phyloP scores from a whole-genome alignment of 1,140 invertebrate genomes.

The Drosophila lacertosa region DNA sequence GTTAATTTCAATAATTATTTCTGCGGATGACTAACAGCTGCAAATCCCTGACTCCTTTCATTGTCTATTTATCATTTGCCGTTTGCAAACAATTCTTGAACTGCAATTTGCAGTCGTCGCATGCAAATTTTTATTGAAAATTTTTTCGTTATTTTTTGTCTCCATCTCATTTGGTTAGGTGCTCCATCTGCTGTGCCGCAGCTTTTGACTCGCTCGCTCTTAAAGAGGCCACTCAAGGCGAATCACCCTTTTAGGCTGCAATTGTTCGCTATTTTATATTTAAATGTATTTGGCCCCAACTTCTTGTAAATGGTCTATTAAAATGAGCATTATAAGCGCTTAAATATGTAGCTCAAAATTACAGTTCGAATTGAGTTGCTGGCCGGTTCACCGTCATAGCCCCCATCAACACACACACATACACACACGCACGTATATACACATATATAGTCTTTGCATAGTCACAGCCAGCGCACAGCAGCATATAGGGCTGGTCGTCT shows the following conservation, averaged over 20 bases:
- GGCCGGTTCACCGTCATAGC: slow-evolving; percentile 75
- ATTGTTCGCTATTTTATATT: neutral
- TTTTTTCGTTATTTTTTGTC: neutral
- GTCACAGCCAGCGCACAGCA: slow-evolving; percentile 20
- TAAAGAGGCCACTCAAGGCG: neutral
- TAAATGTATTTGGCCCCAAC: neutral
- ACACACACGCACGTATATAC: slow-evolving; percentile 1
- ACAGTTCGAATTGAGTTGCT: slow-evolving; percentile 50
- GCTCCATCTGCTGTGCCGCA: slow-evolving; percentile 13
- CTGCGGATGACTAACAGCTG: slow-evolving; percentile 33
- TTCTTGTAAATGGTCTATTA: slow-evolving; percentile 12
- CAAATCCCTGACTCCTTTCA: slow-evolving; percentile 12
- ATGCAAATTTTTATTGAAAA: slow-evolving; percentile 27
- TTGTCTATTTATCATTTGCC: no score
- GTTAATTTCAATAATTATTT: slow-evolving; percentile 66
- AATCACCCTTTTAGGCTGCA: neutral
- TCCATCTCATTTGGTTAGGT: neutral
- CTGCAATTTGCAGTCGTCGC: slow-evolving; percentile 30
- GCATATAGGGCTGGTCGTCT: slow-evolving; percentile 34
- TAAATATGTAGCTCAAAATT: slow-evolving; percentile 27
- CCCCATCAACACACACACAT: slow-evolving; percentile 52
- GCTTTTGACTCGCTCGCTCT: slow-evolving; percentile 17
- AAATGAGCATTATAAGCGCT: slow-evolving; percentile 22
- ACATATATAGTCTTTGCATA: slow-evolving; percentile 27
- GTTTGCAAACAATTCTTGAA: slow-evolving; percentile 27